Evolutionary conservation across 2,888 invertebrate species (phyloP), one percentile per base, ranked within the genome.

Genomic region (Callyntrura guangdongensis): DNA sequence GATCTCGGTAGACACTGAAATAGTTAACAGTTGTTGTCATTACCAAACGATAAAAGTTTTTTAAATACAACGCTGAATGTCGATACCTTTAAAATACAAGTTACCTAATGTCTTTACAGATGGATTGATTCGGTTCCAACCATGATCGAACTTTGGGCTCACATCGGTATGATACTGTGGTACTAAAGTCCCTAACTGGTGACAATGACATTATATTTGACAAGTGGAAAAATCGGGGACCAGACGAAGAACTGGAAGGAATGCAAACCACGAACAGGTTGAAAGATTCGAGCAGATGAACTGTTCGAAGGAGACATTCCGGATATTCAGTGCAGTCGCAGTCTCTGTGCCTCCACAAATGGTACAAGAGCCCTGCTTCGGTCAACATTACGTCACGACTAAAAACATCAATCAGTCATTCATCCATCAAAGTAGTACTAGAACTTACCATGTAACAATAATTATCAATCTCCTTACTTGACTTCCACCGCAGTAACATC

Each of bases 1-100:
- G 72, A 53, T 93, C 92, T 22, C 91, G 64, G 64, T 84, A 92
- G 0, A 93, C 92, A 89, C 93, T 93, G 45, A 3, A 64, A 86
- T 56, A 59, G 59, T 8, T 59, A 25, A 22, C n/a, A n/a, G n/a
- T n/a, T n/a, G n/a, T n/a, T n/a, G 20, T 17, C 17, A 20, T 59
- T n/a, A 8, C 22, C 9, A 87, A 53, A 22, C 25, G 36, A 17
- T 1, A 36, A 22, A 25, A 67, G 3, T 22, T 36, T 25, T 61
- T n/a, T 12, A 64, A 12, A 20, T n/a, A n/a, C n/a, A n/a, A n/a
- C n/a, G n/a, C n/a, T n/a, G n/a, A n/a, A n/a, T n/a, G n/a, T n/a
- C n/a, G n/a, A n/a, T n/a, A n/a, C n/a, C n/a, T n/a, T n/a, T n/a
- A n/a, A n/a, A n/a, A n/a, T n/a, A n/a, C n/a, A n/a, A n/a, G n/a